Evolutionary conservation across 2,888 invertebrate species (phyloP).

Genomic region (Trisateles emortualis): DNA sequence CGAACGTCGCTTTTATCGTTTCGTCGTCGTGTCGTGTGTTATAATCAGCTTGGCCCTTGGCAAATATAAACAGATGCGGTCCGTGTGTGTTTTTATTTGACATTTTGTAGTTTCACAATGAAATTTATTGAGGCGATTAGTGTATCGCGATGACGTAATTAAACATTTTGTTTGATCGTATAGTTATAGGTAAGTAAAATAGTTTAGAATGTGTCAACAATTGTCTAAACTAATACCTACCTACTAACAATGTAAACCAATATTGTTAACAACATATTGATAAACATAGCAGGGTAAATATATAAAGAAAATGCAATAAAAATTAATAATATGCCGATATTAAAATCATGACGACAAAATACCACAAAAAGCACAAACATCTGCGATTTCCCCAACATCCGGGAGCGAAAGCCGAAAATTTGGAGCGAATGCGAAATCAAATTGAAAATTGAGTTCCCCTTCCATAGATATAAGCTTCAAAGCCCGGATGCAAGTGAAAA

Average conservation of each 20-base stretch:
- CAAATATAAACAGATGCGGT: slow-evolving; percentile 26
- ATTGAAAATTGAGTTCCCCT: slow-evolving; percentile 72
- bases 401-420: slow-evolving; percentile 56
- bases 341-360: slow-evolving; percentile 27
- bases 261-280: not conserved
- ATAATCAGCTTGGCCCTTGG: slow-evolving; percentile 6
- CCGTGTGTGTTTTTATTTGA: slow-evolving; percentile 15
- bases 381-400: slow-evolving; percentile 53
- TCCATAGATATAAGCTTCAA: slow-evolving; percentile 59
- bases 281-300: not conserved
- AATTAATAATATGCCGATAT: slow-evolving; percentile 28
- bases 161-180: not conserved
- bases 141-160: slow-evolving; percentile 7
- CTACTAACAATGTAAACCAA: too few relatives aligned
- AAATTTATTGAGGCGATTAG: slow-evolving; percentile 11
- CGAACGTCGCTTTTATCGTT: slow-evolving; percentile 7
- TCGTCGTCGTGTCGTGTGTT: slow-evolving; percentile 6
- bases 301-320: not conserved
- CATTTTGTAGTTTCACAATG: slow-evolving; percentile 16
- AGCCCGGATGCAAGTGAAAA: slow-evolving; percentile 84
- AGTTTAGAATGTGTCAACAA: not conserved
- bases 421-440: slow-evolving; percentile 68
- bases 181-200: not conserved
- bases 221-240: too few relatives aligned
- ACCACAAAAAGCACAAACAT: slow-evolving; percentile 40